Evolutionary conservation across 35 echinoderm and acorn worm genomes (phyloP).

Genomic region (Eucidaris tribuloides): DNA sequence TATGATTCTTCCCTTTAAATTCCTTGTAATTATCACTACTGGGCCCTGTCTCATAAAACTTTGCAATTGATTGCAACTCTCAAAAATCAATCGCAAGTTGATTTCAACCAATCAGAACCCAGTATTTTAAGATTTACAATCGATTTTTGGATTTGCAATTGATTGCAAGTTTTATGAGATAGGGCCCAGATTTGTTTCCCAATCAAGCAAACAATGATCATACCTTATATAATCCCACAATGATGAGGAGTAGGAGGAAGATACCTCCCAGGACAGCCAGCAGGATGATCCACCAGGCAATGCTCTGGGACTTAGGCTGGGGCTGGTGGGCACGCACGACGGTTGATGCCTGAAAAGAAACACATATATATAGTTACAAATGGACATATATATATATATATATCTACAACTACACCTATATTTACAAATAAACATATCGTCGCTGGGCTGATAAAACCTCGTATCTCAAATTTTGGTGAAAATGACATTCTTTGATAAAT

Average conservation of each 20-base stretch:
- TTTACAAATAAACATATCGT: neutral
- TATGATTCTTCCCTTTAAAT: too few relatives aligned
- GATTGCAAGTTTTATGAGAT: neutral
- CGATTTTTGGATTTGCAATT: neutral
- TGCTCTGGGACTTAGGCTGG: neutral
- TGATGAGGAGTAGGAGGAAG: neutral
- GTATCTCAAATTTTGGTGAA: too few relatives aligned
- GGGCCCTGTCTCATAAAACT: neutral
- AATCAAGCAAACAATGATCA: neutral
- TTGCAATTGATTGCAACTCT: neutral
- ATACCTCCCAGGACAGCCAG: neutral
- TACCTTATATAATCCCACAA: neutral
- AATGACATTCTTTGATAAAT: too few relatives aligned
- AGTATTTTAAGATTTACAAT: neutral
- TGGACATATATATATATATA: neutral
- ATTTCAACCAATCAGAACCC: neutral
- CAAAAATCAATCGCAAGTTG: neutral
- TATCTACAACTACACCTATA: neutral
- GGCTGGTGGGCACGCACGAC: neutral
- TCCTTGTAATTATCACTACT: too few relatives aligned
- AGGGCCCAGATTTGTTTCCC: neutral
- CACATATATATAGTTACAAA: neutral
- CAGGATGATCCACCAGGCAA: conserved; percentile 24
- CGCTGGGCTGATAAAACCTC: neutral
- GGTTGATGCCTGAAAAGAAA: neutral